Evolutionary conservation across 2,797 vertebrate species (phyloP).

Genomic region (Threskiornis aethiopicus): DNA sequence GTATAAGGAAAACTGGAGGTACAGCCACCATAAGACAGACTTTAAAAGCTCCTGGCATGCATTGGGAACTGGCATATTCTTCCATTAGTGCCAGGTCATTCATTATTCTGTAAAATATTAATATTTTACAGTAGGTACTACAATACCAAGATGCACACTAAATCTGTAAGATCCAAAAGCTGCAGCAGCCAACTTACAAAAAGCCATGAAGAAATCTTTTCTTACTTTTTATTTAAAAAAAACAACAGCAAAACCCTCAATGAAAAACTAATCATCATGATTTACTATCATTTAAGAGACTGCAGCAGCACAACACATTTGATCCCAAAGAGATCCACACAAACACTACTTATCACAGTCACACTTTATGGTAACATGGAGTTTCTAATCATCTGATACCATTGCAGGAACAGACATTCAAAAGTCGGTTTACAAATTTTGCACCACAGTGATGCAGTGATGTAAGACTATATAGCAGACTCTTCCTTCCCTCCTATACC

Average conservation of each 20-base stretch:
- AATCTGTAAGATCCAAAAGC: background rate
- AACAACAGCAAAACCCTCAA: background rate
- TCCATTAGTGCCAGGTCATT: background rate
- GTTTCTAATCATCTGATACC: background rate
- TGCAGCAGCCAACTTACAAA: background rate
- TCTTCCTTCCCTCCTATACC: background rate
- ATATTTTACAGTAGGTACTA: background rate
- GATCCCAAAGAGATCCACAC: background rate
- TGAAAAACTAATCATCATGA: background rate
- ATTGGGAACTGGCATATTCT: background rate
- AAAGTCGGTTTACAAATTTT: background rate
- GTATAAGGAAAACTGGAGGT: background rate
- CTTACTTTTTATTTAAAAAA: background rate
- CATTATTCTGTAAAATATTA: background rate
- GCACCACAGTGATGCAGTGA: fast-evolving
- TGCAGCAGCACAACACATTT: background rate
- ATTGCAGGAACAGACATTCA: background rate
- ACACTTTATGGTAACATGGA: background rate
- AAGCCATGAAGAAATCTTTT: background rate
- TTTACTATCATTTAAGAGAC: background rate
- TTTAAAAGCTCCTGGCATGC: background rate
- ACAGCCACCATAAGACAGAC: fast-evolving
- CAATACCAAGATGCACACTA: background rate
- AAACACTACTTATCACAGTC: background rate
- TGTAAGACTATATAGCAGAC: background rate